Percentiles rank a stretch among this genome's conserved stretches.
Evolutionary conservation across 2,797 vertebrate species (phyloP).

Genomic region (Sarcoramphus papa): DNA sequence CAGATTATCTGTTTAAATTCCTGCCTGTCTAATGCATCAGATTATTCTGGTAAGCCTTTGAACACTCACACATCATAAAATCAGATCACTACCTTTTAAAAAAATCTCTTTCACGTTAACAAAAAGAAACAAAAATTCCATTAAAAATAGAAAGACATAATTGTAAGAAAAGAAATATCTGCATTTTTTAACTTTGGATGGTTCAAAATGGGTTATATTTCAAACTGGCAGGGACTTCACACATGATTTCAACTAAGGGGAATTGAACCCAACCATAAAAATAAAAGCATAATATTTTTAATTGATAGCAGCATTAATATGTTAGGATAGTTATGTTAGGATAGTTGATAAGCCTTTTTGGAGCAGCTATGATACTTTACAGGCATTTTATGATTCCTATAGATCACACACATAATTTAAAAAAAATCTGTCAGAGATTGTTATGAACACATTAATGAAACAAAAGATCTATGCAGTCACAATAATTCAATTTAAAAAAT

Average conservation of each 20-base stretch:
- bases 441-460: background rate
- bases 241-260: background rate
- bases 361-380: background rate
- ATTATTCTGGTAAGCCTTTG: background rate
- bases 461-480: background rate
- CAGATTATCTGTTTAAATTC: background rate
- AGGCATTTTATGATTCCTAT: background rate
- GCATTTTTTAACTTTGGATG: background rate
- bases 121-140: background rate
- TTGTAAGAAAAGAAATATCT: background rate
- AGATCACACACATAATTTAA: background rate
- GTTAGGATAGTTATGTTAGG: background rate
- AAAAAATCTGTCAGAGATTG: background rate
- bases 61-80: background rate
- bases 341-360: background rate
- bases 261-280: background rate
- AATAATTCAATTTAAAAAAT: background rate
- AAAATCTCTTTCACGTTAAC: background rate
- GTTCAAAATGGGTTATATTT: background rate
- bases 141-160: background rate
- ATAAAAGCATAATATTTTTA: background rate
- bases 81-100: background rate
- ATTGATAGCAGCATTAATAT: background rate
- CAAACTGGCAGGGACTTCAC: background rate
- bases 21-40: background rate